Conservation (phyloP, 1,140 invertebrate genomes). For the Globodera rostochiensis region DNA sequence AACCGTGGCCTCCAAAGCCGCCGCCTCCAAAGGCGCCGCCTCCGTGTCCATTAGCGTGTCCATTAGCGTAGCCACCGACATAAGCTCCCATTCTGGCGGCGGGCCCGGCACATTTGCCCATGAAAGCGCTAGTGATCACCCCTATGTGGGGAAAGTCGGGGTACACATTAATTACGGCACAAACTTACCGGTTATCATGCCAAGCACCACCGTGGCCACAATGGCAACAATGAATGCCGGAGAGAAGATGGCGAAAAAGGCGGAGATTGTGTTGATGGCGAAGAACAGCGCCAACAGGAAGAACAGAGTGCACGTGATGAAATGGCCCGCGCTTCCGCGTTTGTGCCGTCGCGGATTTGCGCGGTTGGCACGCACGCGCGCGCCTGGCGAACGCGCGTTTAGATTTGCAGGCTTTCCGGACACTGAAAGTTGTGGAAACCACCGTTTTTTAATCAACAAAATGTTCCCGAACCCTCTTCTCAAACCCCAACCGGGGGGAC, state of each 20-base stretch:
- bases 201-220: background rate
- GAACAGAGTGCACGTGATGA: background rate
- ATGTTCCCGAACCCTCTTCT: no score
- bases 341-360: background rate
- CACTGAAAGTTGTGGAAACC: background rate
- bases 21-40: background rate
- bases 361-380: background rate
- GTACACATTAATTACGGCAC: no score
- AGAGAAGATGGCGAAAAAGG: background rate
- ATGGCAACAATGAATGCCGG: background rate
- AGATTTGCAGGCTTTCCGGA: background rate
- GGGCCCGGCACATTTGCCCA: background rate
- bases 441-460: no score
- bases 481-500: no score
- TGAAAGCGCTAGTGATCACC: background rate
- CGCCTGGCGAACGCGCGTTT: background rate
- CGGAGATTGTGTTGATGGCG: background rate
- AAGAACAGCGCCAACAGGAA: background rate
- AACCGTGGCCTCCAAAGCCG: no score
- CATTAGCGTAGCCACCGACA: background rate
- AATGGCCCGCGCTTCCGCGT: background rate
- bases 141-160: background rate
- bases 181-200: background rate
- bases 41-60: background rate
- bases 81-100: background rate